Evolutionary conservation across 1,140 invertebrate species (phyloP).

Genomic region (Drosophila saltans): DNA sequence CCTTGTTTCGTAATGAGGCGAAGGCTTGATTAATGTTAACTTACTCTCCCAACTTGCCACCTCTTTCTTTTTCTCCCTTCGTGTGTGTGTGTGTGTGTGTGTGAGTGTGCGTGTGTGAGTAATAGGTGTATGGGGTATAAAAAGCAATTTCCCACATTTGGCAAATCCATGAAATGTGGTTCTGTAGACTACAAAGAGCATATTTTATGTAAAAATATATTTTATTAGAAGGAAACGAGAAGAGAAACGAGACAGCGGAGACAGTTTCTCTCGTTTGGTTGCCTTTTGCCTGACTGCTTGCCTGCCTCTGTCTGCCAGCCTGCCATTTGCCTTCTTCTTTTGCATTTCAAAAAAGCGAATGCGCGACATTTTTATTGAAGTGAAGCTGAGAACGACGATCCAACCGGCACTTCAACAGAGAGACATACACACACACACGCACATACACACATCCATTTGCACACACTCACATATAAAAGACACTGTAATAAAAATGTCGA

Average conservation of each 20-base stretch:
- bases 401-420: neutral
- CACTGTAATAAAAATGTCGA: constrained; percentile 60
- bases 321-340: constrained; percentile 23
- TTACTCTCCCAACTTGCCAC: no score
- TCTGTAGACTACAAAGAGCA: constrained; percentile 53
- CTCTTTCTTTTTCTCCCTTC: no score
- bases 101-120: neutral
- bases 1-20: constrained; percentile 46
- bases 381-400: constrained; percentile 17
- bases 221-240: constrained; percentile 45
- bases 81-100: constrained; percentile 14
- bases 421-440: neutral
- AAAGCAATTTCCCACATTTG: constrained; percentile 55
- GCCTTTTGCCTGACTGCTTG: constrained; percentile 11
- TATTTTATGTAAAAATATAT: constrained; percentile 65
- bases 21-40: constrained; percentile 45
- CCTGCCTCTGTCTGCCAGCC: neutral
- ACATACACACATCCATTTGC: neutral
- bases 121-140: constrained; percentile 15
- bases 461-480: constrained; percentile 16
- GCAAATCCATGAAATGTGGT: constrained; percentile 61
- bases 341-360: constrained; percentile 51
- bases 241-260: neutral
- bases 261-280: constrained; percentile 7
- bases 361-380: constrained; percentile 59